Conservation (phyloP, 2,797 vertebrate species). For the Sebastes wilsoni region DNA sequence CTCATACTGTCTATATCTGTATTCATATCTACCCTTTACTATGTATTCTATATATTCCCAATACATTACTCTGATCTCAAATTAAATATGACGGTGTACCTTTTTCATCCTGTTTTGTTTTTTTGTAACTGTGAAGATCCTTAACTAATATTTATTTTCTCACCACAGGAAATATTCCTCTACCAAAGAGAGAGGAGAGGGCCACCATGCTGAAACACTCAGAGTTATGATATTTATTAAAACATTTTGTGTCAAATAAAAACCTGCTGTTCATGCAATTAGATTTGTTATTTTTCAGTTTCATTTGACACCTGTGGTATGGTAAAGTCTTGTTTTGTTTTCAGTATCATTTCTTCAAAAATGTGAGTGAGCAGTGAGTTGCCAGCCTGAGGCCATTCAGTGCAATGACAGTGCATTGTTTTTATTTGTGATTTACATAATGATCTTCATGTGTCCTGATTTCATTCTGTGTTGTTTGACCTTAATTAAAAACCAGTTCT, state of each 20-base stretch:
- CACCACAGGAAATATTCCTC: constrained; percentile 91
- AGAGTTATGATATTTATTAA: constrained; percentile 55
- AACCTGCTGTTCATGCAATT: background rate
- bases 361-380: background rate
- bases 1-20: background rate
- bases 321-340: background rate
- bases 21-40: background rate
- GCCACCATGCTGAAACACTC: constrained; percentile 73
- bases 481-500: background rate
- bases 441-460: background rate
- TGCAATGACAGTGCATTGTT: background rate
- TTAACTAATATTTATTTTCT: background rate
- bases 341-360: constrained; percentile 20
- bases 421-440: background rate
- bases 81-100: background rate
- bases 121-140: background rate
- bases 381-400: background rate
- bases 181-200: constrained; percentile 84
- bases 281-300: background rate
- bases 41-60: background rate
- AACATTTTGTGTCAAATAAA: background rate
- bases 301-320: background rate
- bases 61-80: background rate
- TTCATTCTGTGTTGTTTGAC: background rate
- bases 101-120: background rate